Conservation (phyloP, 2,888 invertebrate genomes). For the Bellardia pandia region DNA sequence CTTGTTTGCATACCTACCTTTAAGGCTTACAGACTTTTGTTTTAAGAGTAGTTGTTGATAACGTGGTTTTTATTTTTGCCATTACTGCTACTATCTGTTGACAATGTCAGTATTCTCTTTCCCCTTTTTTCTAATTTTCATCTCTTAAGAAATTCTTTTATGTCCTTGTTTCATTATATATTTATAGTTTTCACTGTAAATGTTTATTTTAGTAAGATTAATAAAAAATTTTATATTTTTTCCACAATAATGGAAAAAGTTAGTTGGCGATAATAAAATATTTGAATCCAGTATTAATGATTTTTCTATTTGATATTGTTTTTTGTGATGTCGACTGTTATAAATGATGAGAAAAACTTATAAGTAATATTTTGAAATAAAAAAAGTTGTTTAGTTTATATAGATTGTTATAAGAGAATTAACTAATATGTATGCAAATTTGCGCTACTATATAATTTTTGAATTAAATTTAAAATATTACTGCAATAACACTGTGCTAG, state of each 20-base stretch:
- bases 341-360: not conserved
- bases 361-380: not conserved
- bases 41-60: slow-evolving; percentile 47
- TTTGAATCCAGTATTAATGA: not conserved
- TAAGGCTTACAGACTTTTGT: slow-evolving; percentile 48
- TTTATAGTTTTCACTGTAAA: slow-evolving; percentile 45
- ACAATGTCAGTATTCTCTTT: slow-evolving; percentile 23
- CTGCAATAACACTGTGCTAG: no score
- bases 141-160: slow-evolving; percentile 10
- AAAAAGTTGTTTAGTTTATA: no score
- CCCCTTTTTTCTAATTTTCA: not conserved
- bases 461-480: no score
- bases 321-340: not conserved
- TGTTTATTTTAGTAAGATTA: slow-evolving; percentile 47
- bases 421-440: no score
- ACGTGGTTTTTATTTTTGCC: slow-evolving; percentile 27
- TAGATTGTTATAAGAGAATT: no score
- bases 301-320: not conserved
- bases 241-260: slow-evolving; percentile 22
- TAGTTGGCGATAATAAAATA: not conserved
- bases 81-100: slow-evolving; percentile 35
- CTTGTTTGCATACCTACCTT: slow-evolving; percentile 57
- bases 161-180: slow-evolving; percentile 38
- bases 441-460: no score
- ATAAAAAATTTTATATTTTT: slow-evolving; percentile 26